Evolutionary conservation across 1,140 invertebrate species (phyloP).

Genomic region (Brachionus rotundiformis): DNA sequence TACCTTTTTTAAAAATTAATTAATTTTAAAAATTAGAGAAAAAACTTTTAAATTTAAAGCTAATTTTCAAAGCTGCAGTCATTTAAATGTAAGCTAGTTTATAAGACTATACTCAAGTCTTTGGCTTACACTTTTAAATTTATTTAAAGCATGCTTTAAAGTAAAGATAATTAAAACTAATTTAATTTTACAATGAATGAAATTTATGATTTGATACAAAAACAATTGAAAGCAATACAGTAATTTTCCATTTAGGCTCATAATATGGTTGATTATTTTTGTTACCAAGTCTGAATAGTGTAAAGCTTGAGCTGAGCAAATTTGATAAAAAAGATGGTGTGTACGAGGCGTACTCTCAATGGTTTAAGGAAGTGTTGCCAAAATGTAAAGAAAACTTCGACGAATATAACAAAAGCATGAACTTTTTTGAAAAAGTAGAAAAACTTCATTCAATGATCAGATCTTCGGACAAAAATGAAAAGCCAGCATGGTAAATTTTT

Average conservation of each 20-base stretch:
- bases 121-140: background rate
- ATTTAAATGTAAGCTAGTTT: background rate
- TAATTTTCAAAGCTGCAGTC: conserved; percentile 1
- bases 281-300: background rate
- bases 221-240: conserved; percentile 26
- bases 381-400: conserved; percentile 20
- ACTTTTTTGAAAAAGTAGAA: conserved; percentile 37
- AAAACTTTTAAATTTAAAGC: background rate
- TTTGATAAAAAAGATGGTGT: conserved; percentile 45
- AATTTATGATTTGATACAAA: conserved; percentile 22
- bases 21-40: background rate
- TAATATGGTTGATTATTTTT: background rate
- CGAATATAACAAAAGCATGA: conserved; percentile 20
- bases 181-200: background rate
- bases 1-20: background rate
- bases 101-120: conserved; percentile 20
- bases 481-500: conserved; percentile 20
- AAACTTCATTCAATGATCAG: background rate
- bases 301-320: background rate
- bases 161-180: background rate
- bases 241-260: background rate
- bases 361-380: conserved; percentile 10
- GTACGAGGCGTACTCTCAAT: background rate
- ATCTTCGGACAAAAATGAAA: background rate
- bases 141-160: conserved; percentile 6